These are phyloP conservation scores for Idaea biselata DNA, from an alignment of 2,888 invertebrate genomes.

Conservation along the genomic window DNA sequence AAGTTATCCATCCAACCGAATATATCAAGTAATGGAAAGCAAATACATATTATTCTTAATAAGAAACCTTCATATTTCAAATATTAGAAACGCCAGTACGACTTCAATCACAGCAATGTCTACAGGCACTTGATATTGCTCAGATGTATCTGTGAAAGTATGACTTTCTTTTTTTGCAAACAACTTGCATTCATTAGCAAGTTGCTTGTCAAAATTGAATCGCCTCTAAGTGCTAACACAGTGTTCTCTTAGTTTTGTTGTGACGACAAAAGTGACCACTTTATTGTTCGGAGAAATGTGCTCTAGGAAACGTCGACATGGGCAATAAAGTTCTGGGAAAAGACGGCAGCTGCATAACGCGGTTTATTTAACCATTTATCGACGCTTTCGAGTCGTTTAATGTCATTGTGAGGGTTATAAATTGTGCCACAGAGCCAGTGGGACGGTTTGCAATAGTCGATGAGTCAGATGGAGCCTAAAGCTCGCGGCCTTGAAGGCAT, in stretches of 20 bases:
- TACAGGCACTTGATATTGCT: constrained; percentile 36
- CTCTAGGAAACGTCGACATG: constrained; percentile 21
- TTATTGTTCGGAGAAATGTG: constrained; percentile 24
- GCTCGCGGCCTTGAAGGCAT: constrained; percentile 58
- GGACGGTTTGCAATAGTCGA: constrained; percentile 23
- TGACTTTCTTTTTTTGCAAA: constrained; percentile 58
- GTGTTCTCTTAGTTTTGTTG: constrained; percentile 26
- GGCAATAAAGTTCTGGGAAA: constrained; percentile 28
- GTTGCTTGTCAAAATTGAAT: constrained; percentile 36
- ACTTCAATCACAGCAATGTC: constrained; percentile 26
- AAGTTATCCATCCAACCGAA: not conserved
- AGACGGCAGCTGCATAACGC: constrained; percentile 24
- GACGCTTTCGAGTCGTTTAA: not conserved
- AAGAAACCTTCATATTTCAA: not conserved
- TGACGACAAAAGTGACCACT: constrained; percentile 20
- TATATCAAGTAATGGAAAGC: not conserved
- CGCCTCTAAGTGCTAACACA: constrained; percentile 24
- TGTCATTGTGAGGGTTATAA: constrained; percentile 20
- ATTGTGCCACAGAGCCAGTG: constrained; percentile 24
- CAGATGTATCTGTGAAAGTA: constrained; percentile 53
- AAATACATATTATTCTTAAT: not conserved
- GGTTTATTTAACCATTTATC: constrained; percentile 1
- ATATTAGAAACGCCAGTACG: not conserved
- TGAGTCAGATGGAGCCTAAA: constrained; percentile 43
- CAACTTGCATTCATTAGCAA: constrained; percentile 45